Evolutionary conservation across 2,888 invertebrate species (phyloP), one percentile per base, ranked within the genome.

Genomic region (Tanytarsus gracilentus): DNA sequence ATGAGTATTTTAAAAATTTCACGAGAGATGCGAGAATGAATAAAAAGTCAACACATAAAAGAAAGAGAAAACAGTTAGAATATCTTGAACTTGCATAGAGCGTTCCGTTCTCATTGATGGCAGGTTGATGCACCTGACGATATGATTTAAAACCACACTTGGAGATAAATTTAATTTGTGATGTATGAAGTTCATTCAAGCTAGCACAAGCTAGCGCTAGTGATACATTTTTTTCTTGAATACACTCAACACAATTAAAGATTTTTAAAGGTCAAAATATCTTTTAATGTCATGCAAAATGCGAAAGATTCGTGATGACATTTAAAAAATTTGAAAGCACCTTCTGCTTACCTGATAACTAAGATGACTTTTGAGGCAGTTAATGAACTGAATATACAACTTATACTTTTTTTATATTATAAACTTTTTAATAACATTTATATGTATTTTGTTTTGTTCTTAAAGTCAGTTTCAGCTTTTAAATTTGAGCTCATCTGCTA

Each of bases 191-290:
- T 14, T 7, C 5, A 36, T 36, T 36, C 16, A 16, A 5, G 16
- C 16, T 14, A 36, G 36, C 36, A 16, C 16, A 16, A 36, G n/a
- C 16, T 36, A 36, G n/a, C n/a, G n/a, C n/a, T n/a, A n/a, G n/a
- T 36, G 36, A 16, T 14, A 36, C 36, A 36, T n/a, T n/a, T 36
- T 36, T 36, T n/a, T n/a, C n/a, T n/a, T 29, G 29, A 29, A 29
- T 7, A 29, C 5, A 29, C 36, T 36, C 36, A 36, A 52, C 29
- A 52, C 52, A 52, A 30, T 23, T 27, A 50, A 50, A 27, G 52
- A 14, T 30, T 52, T n/a, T 52, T 52, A 52, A 52, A 52, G 52
- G 52, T 52, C 52, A 52, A 30, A 52, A 25, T 29, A 30, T n/a
- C 30, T 52, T 50, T n/a, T 52, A 52, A 52, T 49, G 49, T 49